A percentile compares a stretch with the other conserved stretches of the same genome.
Evolutionary conservation across 2,888 invertebrate genomes (phyloP).

Genomic region (Scaeva pyrastri): DNA sequence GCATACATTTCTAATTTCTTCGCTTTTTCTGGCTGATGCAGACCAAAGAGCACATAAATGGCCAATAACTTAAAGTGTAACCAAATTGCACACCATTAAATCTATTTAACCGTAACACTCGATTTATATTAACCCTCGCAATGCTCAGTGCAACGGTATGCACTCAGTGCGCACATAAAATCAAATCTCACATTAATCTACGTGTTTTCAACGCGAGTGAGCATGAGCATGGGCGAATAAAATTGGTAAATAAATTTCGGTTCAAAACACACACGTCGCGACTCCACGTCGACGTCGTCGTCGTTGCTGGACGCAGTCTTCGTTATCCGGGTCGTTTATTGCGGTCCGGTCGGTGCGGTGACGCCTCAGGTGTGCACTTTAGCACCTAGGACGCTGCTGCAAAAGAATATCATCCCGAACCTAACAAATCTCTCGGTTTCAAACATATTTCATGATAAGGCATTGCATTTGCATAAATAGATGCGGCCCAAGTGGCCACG

Average conservation of each 20-base stretch:
- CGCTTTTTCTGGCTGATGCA: slow-evolving; percentile 24
- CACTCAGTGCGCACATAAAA: slow-evolving; percentile 5
- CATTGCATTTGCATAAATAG: slow-evolving; percentile 19
- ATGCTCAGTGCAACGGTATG: slow-evolving; percentile 19
- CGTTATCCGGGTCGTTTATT: neutral
- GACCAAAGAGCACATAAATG: slow-evolving; percentile 45
- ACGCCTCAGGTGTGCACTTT: slow-evolving; percentile 41
- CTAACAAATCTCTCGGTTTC: slow-evolving; percentile 24
- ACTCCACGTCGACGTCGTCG: too few species aligned
- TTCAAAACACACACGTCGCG: slow-evolving; percentile 61
- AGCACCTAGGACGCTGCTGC: neutral
- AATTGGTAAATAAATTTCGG: slow-evolving; percentile 70
- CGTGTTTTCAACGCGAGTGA: slow-evolving; percentile 39
- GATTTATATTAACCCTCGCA: slow-evolving; percentile 68
- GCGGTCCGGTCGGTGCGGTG: neutral
- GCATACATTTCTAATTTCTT: slow-evolving; percentile 59
- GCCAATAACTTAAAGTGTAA: slow-evolving; percentile 74
- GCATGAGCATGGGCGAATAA: slow-evolving; percentile 57
- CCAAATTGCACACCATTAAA: slow-evolving; percentile 74
- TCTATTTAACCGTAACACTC: slow-evolving; percentile 72
- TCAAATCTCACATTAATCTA: slow-evolving; percentile 69
- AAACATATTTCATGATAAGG: slow-evolving; percentile 32
- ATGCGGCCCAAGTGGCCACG: slow-evolving; percentile 46
- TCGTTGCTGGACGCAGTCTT: neutral
- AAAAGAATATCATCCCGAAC: slow-evolving; percentile 26